These are phyloP conservation scores for Kryptopterus vitreolus DNA, from an alignment of 2,797 vertebrate genomes.

Conservation along the genomic window DNA sequence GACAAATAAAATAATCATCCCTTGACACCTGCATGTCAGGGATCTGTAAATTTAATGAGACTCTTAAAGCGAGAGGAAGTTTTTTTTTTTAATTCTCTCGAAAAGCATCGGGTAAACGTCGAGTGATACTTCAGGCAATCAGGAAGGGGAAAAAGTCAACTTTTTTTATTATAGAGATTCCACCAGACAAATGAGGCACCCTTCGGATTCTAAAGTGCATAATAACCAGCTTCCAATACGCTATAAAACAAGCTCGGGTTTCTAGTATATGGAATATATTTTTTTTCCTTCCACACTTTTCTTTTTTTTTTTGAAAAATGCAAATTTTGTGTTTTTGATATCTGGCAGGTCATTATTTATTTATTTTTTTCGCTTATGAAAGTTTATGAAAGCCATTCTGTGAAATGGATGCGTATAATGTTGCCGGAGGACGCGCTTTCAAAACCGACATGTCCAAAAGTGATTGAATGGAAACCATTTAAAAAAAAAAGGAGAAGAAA, in stretches of 20 bases:
- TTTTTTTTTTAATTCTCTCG: not conserved
- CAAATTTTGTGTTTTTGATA: not conserved
- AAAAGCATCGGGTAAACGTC: conserved; percentile 38
- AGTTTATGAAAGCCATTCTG: conserved; percentile 7
- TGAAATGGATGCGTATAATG: not conserved
- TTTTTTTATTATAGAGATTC: conserved; percentile 35
- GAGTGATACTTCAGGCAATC: conserved; percentile 50
- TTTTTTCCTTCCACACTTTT: not conserved
- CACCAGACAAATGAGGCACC: conserved; percentile 39
- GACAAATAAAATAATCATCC: conserved; percentile 33
- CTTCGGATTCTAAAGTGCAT: conserved; percentile 5
- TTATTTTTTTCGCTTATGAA: not conserved
- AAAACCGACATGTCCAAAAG: not conserved
- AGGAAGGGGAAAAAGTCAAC: conserved; percentile 29
- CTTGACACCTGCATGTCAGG: conserved; percentile 35
- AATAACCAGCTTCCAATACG: conserved; percentile 13
- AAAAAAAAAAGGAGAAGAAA: not conserved
- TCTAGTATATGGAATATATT: too few species aligned
- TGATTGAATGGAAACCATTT: not conserved
- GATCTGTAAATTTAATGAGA: conserved; percentile 48
- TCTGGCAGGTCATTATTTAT: not conserved
- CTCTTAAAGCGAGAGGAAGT: conserved; percentile 41
- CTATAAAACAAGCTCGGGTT: not conserved
- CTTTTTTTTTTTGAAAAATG: not conserved
- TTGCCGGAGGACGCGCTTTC: not conserved